Percentiles rank a stretch among this genome's conserved stretches.
Evolutionary conservation across 2,888 invertebrate genomes (phyloP).

Genomic region (Scrobipalpa atriplicella): DNA sequence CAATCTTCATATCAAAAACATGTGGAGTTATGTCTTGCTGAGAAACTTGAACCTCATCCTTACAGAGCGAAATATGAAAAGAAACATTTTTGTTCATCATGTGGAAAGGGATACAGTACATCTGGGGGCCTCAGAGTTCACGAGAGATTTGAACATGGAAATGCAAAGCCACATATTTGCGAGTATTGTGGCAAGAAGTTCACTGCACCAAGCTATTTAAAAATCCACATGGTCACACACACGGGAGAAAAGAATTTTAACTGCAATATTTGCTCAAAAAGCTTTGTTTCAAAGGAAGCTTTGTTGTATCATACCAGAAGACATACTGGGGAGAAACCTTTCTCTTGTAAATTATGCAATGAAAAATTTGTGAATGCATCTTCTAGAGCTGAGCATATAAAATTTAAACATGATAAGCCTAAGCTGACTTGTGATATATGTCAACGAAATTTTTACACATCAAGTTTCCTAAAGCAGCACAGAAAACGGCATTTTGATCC

Average conservation of each 20-base stretch:
- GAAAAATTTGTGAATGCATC: slow-evolving; percentile 75
- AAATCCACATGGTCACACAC: slow-evolving; percentile 69
- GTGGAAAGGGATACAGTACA: slow-evolving; percentile 70
- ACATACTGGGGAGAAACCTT: slow-evolving; percentile 75
- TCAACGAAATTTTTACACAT: slow-evolving; percentile 68
- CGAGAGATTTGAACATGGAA: slow-evolving; percentile 65
- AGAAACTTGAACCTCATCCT: slow-evolving; percentile 66
- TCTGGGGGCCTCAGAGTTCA: slow-evolving; percentile 69
- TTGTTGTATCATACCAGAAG: slow-evolving; percentile 69
- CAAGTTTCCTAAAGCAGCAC: slow-evolving; percentile 66
- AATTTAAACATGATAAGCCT: slow-evolving; percentile 70
- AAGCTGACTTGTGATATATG: slow-evolving; percentile 69
- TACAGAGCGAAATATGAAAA: slow-evolving; percentile 58
- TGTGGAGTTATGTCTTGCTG: slow-evolving; percentile 62
- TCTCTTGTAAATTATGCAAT: slow-evolving; percentile 62
- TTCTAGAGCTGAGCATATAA: slow-evolving; percentile 71
- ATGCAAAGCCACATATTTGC: slow-evolving; percentile 68
- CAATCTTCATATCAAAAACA: slow-evolving; percentile 66
- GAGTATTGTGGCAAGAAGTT: slow-evolving; percentile 67
- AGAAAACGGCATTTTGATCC: slow-evolving; percentile 69
- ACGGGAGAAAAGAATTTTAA: slow-evolving; percentile 72
- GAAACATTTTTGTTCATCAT: slow-evolving; percentile 58
- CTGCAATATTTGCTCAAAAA: slow-evolving; percentile 62
- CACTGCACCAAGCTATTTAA: slow-evolving; percentile 72
- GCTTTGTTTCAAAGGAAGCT: slow-evolving; percentile 73